phyloP scores from a whole-genome alignment of 2,113 vertebrate species.

The Periophthalmus modestus region DNA sequence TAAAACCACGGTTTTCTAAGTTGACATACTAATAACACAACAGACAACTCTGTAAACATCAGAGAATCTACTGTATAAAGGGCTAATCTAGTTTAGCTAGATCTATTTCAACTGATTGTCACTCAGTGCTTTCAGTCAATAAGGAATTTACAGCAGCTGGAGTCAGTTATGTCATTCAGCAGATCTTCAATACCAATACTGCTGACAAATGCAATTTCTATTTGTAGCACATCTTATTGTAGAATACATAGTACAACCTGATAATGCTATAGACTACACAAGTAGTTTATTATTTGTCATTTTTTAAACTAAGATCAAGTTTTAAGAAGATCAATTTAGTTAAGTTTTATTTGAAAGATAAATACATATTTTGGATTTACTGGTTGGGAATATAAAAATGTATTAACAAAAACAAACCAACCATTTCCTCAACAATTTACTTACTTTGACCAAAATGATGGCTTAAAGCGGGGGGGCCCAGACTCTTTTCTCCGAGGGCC shows the following conservation, averaged over 20 bases:
- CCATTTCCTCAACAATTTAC: neutral
- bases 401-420: neutral
- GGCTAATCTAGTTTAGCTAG: constrained; percentile 37
- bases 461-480: too few relatives aligned
- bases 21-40: constrained; percentile 35
- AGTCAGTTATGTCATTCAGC: constrained; percentile 11
- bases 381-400: neutral
- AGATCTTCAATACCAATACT: neutral
- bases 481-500: too few relatives aligned
- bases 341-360: too few relatives aligned
- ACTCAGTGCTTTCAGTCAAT: constrained; percentile 9
- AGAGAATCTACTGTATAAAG: constrained; percentile 11
- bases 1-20: constrained; percentile 10
- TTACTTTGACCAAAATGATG: neutral
- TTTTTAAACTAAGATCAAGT: too few relatives aligned
- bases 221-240: neutral
- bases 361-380: neutral
- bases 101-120: constrained; percentile 8
- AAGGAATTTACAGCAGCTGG: constrained; percentile 9
- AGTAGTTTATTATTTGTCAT: neutral
- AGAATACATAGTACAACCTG: neutral
- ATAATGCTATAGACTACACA: neutral
- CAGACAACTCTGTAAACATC: constrained; percentile 26
- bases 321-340: too few relatives aligned
- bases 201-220: neutral